Percentiles rank a stretch among this genome's conserved stretches.
phyloP scores from a whole-genome alignment of 2,113 vertebrate species.

The Vidua chalybeata region DNA sequence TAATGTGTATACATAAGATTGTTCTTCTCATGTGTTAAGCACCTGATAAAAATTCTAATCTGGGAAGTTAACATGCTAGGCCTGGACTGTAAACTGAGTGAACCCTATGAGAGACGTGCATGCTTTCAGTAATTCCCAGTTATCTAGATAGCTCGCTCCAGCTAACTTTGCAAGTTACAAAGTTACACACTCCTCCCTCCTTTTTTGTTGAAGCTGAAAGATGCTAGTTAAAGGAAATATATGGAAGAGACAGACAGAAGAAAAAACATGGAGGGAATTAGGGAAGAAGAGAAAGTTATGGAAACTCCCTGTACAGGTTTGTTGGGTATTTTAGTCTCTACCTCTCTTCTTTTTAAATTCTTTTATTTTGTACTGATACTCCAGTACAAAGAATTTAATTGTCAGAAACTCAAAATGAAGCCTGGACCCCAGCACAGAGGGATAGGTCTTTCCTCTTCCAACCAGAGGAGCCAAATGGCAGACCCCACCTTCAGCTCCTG shows the following conservation, averaged over 20 bases:
- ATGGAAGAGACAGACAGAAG: neutral
- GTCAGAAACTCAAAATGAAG: neutral
- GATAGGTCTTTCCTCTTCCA: neutral
- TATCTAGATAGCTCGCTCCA: neutral
- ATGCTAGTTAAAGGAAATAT: neutral
- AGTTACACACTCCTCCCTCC: neutral
- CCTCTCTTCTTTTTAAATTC: neutral
- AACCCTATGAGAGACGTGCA: neutral
- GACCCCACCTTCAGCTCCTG: neutral
- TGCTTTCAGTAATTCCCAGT: neutral
- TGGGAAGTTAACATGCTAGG: neutral
- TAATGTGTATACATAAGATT: neutral
- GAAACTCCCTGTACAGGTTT: neutral
- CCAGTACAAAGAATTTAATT: neutral
- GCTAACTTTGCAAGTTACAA: neutral
- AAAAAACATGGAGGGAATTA: neutral
- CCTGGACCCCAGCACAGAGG: neutral
- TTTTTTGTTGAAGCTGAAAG: neutral
- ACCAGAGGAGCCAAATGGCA: neutral
- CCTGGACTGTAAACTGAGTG: neutral
- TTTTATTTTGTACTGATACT: neutral
- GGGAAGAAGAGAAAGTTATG: neutral
- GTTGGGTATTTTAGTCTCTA: neutral
- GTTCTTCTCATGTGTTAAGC: constrained; percentile 17
- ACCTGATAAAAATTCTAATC: constrained; percentile 24